Conservation (phyloP, 1,140 invertebrate genomes). For the Saccostrea cuccullata region DNA sequence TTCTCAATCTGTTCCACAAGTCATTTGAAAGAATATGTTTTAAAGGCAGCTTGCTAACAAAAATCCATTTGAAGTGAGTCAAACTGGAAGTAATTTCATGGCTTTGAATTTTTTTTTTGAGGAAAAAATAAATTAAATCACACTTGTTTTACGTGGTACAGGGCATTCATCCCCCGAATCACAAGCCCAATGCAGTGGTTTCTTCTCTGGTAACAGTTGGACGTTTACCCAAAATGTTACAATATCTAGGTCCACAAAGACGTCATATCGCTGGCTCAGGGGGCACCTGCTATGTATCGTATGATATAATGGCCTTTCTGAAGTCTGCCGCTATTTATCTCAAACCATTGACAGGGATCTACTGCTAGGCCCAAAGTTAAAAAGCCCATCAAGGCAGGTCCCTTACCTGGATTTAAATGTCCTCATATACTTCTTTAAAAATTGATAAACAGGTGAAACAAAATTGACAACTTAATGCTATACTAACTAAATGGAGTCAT, state of each 20-base stretch:
- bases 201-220: background rate
- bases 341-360: slow-evolving; percentile 7
- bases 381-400: slow-evolving; percentile 22
- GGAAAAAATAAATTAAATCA: too few relatives aligned
- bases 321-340: slow-evolving; percentile 2
- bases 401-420: slow-evolving; percentile 27
- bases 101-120: too few relatives aligned
- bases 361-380: background rate
- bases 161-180: too few relatives aligned
- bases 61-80: too few relatives aligned
- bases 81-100: too few relatives aligned
- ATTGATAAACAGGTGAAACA: slow-evolving; percentile 8
- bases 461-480: background rate
- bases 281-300: slow-evolving; percentile 21
- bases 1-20: too few relatives aligned
- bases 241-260: slow-evolving; percentile 33
- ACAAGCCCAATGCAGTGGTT: too few relatives aligned
- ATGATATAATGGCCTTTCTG: slow-evolving; percentile 33
- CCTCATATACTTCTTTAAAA: background rate
- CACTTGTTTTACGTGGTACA: too few relatives aligned
- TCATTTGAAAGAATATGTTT: too few relatives aligned
- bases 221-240: slow-evolving; percentile 35
- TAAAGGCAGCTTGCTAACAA: too few relatives aligned
- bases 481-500: background rate
- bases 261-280: slow-evolving; percentile 2